These are phyloP conservation scores for Anthonomus grandis DNA, from an alignment of 1,140 invertebrate genomes.

Conservation along the genomic window DNA sequence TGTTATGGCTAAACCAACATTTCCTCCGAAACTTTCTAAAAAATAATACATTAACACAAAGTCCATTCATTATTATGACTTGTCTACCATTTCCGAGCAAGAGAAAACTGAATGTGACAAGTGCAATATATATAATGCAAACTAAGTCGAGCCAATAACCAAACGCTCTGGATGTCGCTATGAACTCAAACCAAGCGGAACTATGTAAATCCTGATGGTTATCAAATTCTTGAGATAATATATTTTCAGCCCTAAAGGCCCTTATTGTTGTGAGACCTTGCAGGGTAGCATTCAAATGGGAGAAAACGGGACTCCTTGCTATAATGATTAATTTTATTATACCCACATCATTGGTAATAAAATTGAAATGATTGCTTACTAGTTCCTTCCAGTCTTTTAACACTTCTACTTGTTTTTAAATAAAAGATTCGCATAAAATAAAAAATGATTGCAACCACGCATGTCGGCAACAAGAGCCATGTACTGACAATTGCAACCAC, in stretches of 20 bases:
- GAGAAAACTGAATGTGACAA: conserved; percentile 53
- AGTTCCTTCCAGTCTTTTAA: conserved; percentile 63
- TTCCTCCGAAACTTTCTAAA: conserved; percentile 59
- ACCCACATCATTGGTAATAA: background rate
- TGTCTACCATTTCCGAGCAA: conserved; percentile 37
- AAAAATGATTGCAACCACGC: conserved; percentile 68
- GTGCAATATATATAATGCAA: conserved; percentile 50
- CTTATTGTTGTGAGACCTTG: conserved; percentile 87
- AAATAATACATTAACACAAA: conserved; percentile 40
- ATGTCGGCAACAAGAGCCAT: conserved; percentile 69
- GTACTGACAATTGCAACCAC: conserved; percentile 73
- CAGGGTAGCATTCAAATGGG: conserved; percentile 83
- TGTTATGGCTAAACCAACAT: conserved; percentile 77
- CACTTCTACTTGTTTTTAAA: conserved; percentile 60
- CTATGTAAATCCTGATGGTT: conserved; percentile 68
- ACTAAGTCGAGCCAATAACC: conserved; percentile 67
- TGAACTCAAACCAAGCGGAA: conserved; percentile 64
- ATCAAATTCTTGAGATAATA: conserved; percentile 57
- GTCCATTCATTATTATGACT: background rate
- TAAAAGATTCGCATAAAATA: conserved; percentile 57
- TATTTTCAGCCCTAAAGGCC: conserved; percentile 75
- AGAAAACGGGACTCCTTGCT: conserved; percentile 80
- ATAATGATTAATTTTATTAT: background rate
- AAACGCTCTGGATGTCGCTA: conserved; percentile 58
- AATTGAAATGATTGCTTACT: conserved; percentile 36